Base-by-base conservation (phyloP, 2,797 vertebrate species). In the Thaleichthys pacificus region DNA sequence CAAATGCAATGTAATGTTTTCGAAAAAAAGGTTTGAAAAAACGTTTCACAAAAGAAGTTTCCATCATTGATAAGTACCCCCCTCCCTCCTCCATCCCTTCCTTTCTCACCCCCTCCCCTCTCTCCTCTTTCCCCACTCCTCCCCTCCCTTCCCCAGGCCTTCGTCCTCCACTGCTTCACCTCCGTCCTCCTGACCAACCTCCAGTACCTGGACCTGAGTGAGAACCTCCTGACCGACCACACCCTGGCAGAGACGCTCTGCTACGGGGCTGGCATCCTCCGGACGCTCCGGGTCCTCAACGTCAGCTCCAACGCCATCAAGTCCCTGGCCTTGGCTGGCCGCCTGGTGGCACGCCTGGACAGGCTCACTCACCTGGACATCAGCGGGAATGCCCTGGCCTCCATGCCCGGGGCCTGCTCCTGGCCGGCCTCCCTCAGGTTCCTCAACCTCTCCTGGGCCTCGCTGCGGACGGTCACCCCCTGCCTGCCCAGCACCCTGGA, bases 391-490 rank as follows among this genome's bases (percentile, higher is more conserved):
- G 85, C 69, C 17, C 94, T 93, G 76, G 38, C 71, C 49, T 74
- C 65, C 0, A 90, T 91, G 76, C 84, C 89, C 0, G 63, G 80
- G 28, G 65, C 3, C 1, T 95, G 94, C 66, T 67, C 7, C 4
- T 95, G 94, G 94, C 92, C 94, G 1, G 1, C 61, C 28, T 79
- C 21, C 6, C 81, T 95, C 68, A 88, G 74, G 61, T 87, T 80
- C 61, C 73, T 95, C 73, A 95, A 95, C 62, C 82, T 95, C 38
- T 95, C 94, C 26, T 71, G 85, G 42, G 89, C 88, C 1, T 87
- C 87, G 19, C 81, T 94, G 28, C 15, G 42, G 9, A 61, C 0
- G 0, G 8, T 94, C 30, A 92, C 90, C 0, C 0, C 0, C 0
- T 95, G 94, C 71, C 78, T 95, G 70, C 93, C 94, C 11, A 0